Evolutionary conservation across 2,113 vertebrate genomes (phyloP).

Genomic region (Leptosomus discolor): DNA sequence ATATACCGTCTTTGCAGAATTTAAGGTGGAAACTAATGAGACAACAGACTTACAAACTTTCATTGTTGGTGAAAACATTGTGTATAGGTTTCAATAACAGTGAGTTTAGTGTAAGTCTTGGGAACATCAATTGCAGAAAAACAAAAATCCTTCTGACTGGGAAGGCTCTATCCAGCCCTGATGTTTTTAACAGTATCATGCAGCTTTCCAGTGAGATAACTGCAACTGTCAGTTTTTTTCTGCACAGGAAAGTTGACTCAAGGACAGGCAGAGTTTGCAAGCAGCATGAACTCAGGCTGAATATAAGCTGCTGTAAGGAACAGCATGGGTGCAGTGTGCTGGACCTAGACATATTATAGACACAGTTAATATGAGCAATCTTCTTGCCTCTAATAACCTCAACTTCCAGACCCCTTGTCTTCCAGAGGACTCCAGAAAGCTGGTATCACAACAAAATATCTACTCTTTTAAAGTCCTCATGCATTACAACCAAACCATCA

Average conservation of each 20-base stretch:
- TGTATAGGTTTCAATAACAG: not conserved
- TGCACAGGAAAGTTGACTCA: not conserved
- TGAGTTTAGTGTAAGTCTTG: not conserved
- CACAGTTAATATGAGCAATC: not conserved
- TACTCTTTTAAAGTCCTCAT: not conserved
- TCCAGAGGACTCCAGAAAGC: not conserved
- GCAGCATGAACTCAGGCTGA: not conserved
- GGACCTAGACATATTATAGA: not conserved
- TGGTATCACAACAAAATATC: not conserved
- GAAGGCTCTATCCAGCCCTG: not conserved
- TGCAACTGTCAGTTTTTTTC: not conserved
- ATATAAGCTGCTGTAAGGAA: not conserved
- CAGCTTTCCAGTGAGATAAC: slow-evolving; percentile 5
- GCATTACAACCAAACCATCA: not conserved
- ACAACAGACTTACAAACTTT: not conserved
- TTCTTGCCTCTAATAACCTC: not conserved
- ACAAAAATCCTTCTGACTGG: not conserved
- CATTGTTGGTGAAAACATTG: not conserved
- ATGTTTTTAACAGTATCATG: not conserved
- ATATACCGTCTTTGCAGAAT: not conserved
- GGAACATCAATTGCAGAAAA: not conserved
- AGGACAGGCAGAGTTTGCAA: not conserved
- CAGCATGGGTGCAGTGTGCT: not conserved
- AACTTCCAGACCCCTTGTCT: not conserved
- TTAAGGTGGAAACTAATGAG: not conserved